Conservation (phyloP, 92 coral and sea anemone genomes). For the Porites evermanni region DNA sequence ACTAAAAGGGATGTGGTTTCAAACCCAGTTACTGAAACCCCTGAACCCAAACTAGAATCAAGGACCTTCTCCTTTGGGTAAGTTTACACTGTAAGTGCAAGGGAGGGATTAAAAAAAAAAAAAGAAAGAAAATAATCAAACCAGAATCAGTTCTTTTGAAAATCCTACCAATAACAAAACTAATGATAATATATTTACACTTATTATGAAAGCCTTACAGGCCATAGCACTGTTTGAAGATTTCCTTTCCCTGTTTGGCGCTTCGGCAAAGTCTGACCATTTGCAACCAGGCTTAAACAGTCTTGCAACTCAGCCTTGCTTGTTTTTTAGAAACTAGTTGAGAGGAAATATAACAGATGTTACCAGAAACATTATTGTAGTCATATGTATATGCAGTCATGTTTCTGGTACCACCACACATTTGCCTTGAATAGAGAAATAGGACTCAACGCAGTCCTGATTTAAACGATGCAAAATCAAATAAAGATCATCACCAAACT, state of each 20-base stretch:
- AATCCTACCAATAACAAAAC: background rate
- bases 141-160: background rate
- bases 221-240: background rate
- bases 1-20: no score
- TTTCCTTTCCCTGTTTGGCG: background rate
- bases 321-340: no score
- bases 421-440: conserved; percentile 65
- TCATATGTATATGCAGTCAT: conserved; percentile 69
- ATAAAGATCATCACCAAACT: conserved; percentile 59
- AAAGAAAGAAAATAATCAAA: background rate
- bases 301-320: background rate
- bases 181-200: background rate
- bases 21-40: no score
- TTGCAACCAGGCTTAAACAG: no score
- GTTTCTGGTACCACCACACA: conserved; percentile 71
- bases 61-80: background rate
- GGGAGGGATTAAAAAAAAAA: background rate
- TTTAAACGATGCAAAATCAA: conserved; percentile 48
- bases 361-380: conserved; percentile 18
- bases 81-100: background rate
- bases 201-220: background rate
- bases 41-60: background rate
- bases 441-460: conserved; percentile 69
- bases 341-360: no score
- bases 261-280: no score